These are phyloP conservation scores for Dipodomys ordii DNA, from an alignment of 2,113 vertebrate species.

Conservation along the genomic window DNA sequence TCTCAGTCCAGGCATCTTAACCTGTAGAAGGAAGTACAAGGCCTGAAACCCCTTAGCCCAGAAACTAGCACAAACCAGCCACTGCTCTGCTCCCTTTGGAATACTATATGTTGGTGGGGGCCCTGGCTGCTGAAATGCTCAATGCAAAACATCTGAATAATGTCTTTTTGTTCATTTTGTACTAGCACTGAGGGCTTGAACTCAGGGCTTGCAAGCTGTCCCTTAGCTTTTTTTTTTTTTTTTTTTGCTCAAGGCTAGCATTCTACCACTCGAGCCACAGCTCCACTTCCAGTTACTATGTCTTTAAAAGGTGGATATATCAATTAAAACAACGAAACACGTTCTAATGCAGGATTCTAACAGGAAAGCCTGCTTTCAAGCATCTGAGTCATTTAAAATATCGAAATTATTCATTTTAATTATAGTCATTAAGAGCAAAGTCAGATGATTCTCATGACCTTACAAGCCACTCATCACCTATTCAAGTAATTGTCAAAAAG, in stretches of 20 bases:
- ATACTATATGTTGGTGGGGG: background rate
- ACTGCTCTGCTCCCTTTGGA: background rate
- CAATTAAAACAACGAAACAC: background rate
- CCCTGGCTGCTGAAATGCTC: background rate
- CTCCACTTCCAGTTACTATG: no score
- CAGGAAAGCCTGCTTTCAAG: constrained; percentile 60
- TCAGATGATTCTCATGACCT: constrained; percentile 58
- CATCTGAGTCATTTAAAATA: constrained; percentile 68
- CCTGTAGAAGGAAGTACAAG: background rate
- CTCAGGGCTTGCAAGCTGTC: no score
- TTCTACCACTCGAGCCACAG: no score
- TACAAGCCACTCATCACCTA: background rate
- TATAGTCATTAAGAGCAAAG: constrained; percentile 56
- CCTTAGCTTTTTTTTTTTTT: no score
- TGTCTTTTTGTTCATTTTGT: no score
- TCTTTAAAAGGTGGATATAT: background rate
- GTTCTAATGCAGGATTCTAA: constrained; percentile 55
- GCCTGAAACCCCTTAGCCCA: background rate
- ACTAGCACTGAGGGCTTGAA: no score
- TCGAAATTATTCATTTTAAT: constrained; percentile 67
- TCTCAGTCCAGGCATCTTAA: background rate
- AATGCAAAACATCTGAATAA: background rate
- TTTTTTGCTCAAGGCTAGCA: no score
- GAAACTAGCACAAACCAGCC: background rate
- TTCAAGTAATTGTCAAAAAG: background rate